Evolutionary conservation across 2,888 invertebrate genomes (phyloP), one percentile per base, ranked within the genome.

Genomic region (Argyresthia albistria): DNA sequence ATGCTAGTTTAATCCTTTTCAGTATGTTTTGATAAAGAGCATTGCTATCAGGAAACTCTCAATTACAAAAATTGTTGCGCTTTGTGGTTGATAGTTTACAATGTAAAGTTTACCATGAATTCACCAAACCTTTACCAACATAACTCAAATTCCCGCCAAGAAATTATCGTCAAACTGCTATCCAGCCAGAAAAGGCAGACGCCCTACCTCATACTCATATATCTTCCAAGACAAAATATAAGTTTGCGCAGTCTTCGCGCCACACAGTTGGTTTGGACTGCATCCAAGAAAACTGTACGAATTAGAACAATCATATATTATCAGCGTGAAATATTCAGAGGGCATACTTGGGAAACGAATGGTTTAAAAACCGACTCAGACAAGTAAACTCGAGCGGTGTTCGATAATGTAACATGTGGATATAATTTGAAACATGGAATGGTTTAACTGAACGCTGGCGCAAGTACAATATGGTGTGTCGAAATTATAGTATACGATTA

Each of bases 281-380:
- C 35, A 8, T 16, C 47, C 47, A 47, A 47, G 47, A 35, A 47
- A 47, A 47, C 47, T 47, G 35, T 35, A 12, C 47, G 35, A 47
- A 47, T 47, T 47, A 47, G 47, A 47, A 47, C 47, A 35, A 39
- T 39, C 49, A 49, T 49, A 49, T 42, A 49, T 39, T 49, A 49
- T n/a, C 12, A 25, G 25, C 25, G 8, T 37, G 49, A 39, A 25
- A 49, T 49, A 49, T 49, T 49, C 49, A 15, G 11, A 39, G 15
- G 42, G 49, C 49, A 39, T 15, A 37, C 14, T 37, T 39, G 49
- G 47, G 35, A 47, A 47, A 47, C 25, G 47, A 47, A 47, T 35
- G 47, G 12, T 47, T 47, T 35, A 47, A 47, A 47, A 47, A 47
- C 47, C 35, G 47, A 47, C 25, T 47, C 12, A 35, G 35, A 47